A percentile compares a stretch with the other conserved stretches of the same genome.
Evolutionary conservation across 2,113 vertebrate species (phyloP).

Genomic region (Cyanoderma ruficeps): DNA sequence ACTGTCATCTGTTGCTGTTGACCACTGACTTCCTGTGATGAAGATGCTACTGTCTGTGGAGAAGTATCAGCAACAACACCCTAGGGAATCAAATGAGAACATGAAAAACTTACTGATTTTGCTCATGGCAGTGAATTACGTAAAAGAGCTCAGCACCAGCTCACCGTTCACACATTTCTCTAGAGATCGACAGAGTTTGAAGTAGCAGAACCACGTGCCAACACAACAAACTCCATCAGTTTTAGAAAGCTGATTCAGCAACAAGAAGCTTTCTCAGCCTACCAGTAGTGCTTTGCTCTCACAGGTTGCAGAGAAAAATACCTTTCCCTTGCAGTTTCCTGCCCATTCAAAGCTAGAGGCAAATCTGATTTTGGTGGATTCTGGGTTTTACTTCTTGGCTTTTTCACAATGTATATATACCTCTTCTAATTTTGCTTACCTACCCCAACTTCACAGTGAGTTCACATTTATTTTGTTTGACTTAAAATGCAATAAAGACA

Average conservation of each 20-base stretch:
- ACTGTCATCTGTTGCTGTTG: conserved; percentile 95
- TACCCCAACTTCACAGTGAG: not conserved
- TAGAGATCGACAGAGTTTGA: not conserved
- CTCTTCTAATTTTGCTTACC: not conserved
- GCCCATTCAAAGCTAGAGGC: not conserved
- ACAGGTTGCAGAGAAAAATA: not conserved
- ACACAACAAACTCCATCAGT: not conserved
- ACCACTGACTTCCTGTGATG: conserved; percentile 91
- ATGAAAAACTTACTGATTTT: conserved; percentile 49
- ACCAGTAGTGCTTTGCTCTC: not conserved
- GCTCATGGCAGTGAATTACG: not conserved
- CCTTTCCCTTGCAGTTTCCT: not conserved
- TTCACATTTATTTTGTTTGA: not conserved
- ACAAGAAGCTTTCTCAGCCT: not conserved
- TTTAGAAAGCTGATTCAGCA: not conserved
- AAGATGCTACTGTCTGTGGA: conserved; percentile 92
- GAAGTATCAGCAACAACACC: conserved; percentile 95
- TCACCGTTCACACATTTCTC: not conserved
- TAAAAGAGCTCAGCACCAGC: not conserved
- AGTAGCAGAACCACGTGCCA: not conserved
- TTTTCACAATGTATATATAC: not conserved
- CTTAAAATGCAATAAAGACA: not conserved
- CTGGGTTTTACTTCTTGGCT: not conserved
- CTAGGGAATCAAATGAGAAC: conserved; percentile 74
- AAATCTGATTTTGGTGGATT: not conserved